Evolutionary conservation across 2,888 invertebrate genomes (phyloP).

Genomic region (Amphiduros pacificus): DNA sequence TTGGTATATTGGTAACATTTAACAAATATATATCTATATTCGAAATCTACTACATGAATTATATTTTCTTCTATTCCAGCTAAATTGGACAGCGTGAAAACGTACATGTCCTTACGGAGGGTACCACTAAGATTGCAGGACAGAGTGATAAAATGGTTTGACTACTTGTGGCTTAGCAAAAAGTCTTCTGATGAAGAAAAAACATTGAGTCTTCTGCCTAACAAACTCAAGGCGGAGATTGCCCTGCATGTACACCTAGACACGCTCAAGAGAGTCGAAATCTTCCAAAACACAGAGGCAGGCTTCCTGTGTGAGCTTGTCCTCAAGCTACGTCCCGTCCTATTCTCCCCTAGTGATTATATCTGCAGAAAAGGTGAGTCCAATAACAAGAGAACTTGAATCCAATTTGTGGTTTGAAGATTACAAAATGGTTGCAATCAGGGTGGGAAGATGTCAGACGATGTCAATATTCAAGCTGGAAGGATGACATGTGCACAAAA

Average conservation of each 20-base stretch:
- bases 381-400: no score
- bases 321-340: conserved; percentile 87
- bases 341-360: conserved; percentile 98
- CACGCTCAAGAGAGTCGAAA: conserved; percentile 89
- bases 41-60: no score
- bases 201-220: conserved; percentile 40
- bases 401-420: no score
- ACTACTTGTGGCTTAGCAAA: conserved; percentile 98
- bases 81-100: conserved; percentile 96
- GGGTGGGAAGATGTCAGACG: no score
- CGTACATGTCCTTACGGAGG: conserved; percentile 95
- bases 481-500: no score
- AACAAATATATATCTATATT: no score
- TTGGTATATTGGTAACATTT: no score
- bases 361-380: conserved; percentile 94
- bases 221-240: conserved; percentile 83
- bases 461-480: no score
- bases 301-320: conserved; percentile 98
- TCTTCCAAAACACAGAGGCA: conserved; percentile 98
- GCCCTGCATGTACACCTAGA: conserved; percentile 99
- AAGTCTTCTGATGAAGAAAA: conserved; percentile 97
- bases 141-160: conserved; percentile 99
- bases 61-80: conserved; percentile 67
- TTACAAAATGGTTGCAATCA: no score
- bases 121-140: conserved; percentile 94